These are phyloP conservation scores for Troides helena DNA, from an alignment of 2,888 invertebrate species.

Conservation along the genomic window DNA sequence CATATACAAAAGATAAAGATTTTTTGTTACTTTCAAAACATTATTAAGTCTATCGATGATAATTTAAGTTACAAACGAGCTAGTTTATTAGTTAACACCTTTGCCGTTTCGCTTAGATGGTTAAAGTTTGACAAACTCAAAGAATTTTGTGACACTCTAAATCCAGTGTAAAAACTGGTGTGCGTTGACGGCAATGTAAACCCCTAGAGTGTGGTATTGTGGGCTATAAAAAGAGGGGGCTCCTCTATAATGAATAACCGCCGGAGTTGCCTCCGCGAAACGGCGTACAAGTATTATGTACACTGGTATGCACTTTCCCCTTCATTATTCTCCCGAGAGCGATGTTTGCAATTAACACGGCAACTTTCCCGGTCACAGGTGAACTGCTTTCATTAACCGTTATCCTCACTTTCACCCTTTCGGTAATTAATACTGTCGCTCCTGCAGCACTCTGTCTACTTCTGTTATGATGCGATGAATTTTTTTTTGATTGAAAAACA, in stretches of 20 bases:
- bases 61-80: too few relatives aligned
- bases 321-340: conserved; percentile 54
- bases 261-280: conserved; percentile 39
- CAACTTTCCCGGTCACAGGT: conserved; percentile 63
- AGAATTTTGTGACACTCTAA: not conserved
- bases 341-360: conserved; percentile 62
- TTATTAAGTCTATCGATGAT: too few relatives aligned
- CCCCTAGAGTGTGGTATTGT: conserved; percentile 30
- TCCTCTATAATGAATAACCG: conserved; percentile 54
- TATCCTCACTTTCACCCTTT: conserved; percentile 42
- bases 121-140: too few relatives aligned
- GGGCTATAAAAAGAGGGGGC: conserved; percentile 31
- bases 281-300: conserved; percentile 37
- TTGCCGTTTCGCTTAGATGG: too few relatives aligned
- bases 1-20: too few relatives aligned
- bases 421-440: conserved; percentile 38
- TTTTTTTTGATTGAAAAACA: not conserved
- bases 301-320: conserved; percentile 64
- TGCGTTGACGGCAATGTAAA: conserved; percentile 20
- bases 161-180: not conserved
- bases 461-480: conserved; percentile 5
- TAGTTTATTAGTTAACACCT: too few relatives aligned
- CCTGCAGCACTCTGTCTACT: conserved; percentile 20
- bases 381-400: conserved; percentile 55
- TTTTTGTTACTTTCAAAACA: too few relatives aligned